These are phyloP conservation scores for Lycaon pictus DNA, from an alignment of 2,113 vertebrate genomes.

Conservation along the genomic window DNA sequence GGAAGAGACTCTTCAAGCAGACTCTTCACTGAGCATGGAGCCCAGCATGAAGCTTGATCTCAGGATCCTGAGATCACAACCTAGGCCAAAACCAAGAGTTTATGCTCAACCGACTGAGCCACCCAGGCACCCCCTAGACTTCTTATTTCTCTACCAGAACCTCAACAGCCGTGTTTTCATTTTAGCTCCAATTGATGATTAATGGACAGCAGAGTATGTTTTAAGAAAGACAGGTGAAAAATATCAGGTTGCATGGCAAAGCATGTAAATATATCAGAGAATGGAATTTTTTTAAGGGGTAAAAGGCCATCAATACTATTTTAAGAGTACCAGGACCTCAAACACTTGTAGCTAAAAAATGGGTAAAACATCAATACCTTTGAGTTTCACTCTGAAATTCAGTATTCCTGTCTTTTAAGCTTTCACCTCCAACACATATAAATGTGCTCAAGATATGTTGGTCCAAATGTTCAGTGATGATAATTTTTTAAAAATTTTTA, in stretches of 20 bases:
- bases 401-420: slow-evolving; percentile 5
- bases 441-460: slow-evolving; percentile 67
- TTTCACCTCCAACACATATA: slow-evolving; percentile 29
- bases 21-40: background rate
- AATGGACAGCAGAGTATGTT: slow-evolving; percentile 66
- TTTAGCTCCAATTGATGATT: slow-evolving; percentile 66
- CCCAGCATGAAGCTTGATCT: background rate
- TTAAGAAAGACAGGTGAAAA: slow-evolving; percentile 83
- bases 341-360: slow-evolving; percentile 63
- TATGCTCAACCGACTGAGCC: background rate
- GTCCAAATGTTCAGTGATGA: slow-evolving; percentile 26
- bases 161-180: slow-evolving; percentile 59
- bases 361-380: slow-evolving; percentile 61
- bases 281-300: background rate
- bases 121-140: background rate
- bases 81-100: background rate
- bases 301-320: slow-evolving; percentile 73
- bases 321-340: slow-evolving; percentile 66
- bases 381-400: slow-evolving; percentile 53
- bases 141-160: slow-evolving; percentile 41
- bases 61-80: background rate
- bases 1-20: background rate
- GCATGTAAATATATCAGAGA: slow-evolving; percentile 73
- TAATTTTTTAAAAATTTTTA: background rate
- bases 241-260: slow-evolving; percentile 81